Evolutionary conservation across 2,797 vertebrate species (phyloP).

Genomic region (Peromyscus nudipes): DNA sequence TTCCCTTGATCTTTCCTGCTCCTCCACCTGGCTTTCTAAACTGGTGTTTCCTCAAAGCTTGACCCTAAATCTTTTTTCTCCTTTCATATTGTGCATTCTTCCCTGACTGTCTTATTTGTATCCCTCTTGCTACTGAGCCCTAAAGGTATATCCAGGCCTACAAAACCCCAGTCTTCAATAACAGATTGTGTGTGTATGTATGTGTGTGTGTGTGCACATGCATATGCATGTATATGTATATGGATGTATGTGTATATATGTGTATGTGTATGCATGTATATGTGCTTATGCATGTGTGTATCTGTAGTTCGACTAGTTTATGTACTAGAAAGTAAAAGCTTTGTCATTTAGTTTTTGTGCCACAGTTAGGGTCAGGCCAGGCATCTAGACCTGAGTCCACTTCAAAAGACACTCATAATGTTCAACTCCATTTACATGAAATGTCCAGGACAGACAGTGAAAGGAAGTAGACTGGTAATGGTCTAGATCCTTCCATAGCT

Average conservation of each 20-base stretch:
- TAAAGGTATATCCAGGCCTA: background rate
- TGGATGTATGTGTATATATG: accelerated
- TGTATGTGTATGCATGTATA: background rate
- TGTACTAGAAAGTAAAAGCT: background rate
- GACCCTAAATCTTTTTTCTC: background rate
- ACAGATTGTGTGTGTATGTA: background rate
- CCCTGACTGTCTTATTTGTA: background rate
- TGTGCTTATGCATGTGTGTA: background rate
- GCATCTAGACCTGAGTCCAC: background rate
- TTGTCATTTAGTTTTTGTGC: background rate
- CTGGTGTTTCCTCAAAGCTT: background rate
- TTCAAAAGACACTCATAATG: background rate
- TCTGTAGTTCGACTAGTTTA: background rate
- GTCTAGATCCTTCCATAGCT: background rate
- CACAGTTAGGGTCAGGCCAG: background rate
- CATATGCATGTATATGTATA: background rate
- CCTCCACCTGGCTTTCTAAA: background rate
- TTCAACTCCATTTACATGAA: background rate
- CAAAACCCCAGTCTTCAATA: background rate
- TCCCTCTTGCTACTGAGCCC: background rate
- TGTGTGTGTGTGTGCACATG: background rate
- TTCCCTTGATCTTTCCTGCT: background rate
- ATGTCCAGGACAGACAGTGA: background rate
- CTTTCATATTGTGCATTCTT: background rate
- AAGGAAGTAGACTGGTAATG: background rate